A percentile compares a stretch with the other conserved stretches of the same genome.
These are phyloP conservation scores for Andrena fulva DNA, from an alignment of 2,888 invertebrate species.

Conservation along the genomic window DNA sequence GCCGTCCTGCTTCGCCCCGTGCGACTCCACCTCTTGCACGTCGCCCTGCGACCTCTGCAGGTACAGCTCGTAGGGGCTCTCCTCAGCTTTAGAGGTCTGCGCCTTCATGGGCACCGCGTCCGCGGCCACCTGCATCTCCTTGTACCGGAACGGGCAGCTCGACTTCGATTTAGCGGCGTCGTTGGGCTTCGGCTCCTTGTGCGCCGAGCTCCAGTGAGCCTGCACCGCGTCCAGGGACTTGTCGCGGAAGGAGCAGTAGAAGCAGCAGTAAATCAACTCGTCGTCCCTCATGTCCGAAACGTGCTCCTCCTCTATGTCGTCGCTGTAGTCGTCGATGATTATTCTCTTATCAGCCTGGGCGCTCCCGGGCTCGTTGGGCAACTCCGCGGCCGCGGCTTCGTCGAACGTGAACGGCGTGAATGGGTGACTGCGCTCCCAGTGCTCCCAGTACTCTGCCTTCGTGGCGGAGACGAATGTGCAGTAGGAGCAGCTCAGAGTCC, in stretches of 20 bases:
- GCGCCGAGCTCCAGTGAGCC: conserved; percentile 77
- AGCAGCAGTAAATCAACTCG: conserved; percentile 74
- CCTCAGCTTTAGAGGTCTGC: conserved; percentile 24
- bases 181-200: conserved; percentile 60
- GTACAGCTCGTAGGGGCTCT: conserved; percentile 42
- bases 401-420: conserved; percentile 72
- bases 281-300: conserved; percentile 30
- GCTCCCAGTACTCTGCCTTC: conserved; percentile 77
- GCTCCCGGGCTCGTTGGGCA: conserved; percentile 34
- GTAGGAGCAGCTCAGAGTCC: conserved; percentile 78
- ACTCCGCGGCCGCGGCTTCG: conserved; percentile 29
- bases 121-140: conserved; percentile 53
- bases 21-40: background rate
- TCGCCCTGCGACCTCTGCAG: conserved; percentile 29
- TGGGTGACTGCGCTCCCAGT: conserved; percentile 79
- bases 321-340: conserved; percentile 66
- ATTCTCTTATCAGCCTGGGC: conserved; percentile 26
- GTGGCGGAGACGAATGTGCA: conserved; percentile 77
- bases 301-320: conserved; percentile 73
- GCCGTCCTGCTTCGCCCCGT: conserved; percentile 48
- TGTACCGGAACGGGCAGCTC: conserved; percentile 73
- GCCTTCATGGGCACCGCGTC: background rate
- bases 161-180: conserved; percentile 33
- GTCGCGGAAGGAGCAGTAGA: conserved; percentile 77
- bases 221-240: conserved; percentile 72